A percentile compares a stretch with the other conserved stretches of the same genome.
These are phyloP conservation scores for Sander vitreus DNA, from an alignment of 2,113 vertebrate genomes.

Conservation along the genomic window DNA sequence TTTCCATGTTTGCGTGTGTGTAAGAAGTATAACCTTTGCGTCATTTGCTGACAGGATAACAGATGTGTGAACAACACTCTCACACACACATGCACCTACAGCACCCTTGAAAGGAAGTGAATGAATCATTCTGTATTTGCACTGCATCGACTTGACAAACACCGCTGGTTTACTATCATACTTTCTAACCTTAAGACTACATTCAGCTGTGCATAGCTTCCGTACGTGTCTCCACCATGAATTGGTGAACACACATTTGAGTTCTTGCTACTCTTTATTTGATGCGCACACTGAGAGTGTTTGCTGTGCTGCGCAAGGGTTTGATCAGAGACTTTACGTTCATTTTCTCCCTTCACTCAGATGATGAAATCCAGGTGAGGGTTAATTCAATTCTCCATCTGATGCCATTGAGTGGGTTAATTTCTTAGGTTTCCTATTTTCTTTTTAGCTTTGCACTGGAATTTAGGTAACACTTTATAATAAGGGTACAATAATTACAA, in stretches of 20 bases:
- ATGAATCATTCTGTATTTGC: constrained; percentile 33
- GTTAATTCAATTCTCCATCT: constrained; percentile 7
- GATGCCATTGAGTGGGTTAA: background rate
- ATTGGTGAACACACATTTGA: background rate
- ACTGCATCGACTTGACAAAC: background rate
- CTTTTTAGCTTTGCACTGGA: constrained; percentile 3
- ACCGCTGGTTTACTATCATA: constrained; percentile 6
- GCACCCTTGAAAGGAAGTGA: constrained; percentile 34
- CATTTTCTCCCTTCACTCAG: background rate
- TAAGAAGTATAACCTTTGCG: constrained; percentile 51
- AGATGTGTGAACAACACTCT: constrained; percentile 37
- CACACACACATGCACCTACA: background rate
- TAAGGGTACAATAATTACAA: too few species aligned
- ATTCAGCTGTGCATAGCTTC: background rate
- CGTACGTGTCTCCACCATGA: background rate
- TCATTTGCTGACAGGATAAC: constrained; percentile 45
- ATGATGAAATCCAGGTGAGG: background rate
- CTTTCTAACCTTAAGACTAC: background rate
- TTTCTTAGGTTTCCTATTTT: constrained; percentile 2
- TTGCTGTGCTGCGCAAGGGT: background rate
- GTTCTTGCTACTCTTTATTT: constrained; percentile 21
- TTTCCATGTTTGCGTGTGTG: constrained; percentile 34
- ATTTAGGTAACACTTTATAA: too few species aligned
- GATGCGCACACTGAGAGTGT: constrained; percentile 15
- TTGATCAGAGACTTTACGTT: constrained; percentile 22